Percentiles rank a stretch among this genome's conserved stretches.
phyloP scores from a whole-genome alignment of 2,113 vertebrate species.

The Nestor notabilis region DNA sequence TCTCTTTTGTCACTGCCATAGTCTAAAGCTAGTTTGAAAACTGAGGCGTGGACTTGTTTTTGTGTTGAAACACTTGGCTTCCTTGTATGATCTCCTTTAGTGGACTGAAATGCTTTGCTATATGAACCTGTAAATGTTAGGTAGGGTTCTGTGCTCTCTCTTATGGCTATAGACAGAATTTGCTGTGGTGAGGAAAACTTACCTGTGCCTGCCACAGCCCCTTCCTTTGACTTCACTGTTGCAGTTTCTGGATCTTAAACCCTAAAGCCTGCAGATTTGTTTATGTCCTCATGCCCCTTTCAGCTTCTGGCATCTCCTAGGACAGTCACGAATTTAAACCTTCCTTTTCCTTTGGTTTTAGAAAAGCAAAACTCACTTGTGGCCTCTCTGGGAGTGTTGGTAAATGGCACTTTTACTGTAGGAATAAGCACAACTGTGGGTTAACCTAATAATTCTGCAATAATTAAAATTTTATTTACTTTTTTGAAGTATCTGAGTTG shows the following conservation, averaged over 20 bases:
- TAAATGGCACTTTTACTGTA: background rate
- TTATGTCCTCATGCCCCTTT: background rate
- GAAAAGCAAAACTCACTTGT: background rate
- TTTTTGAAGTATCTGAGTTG: background rate
- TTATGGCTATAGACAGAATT: background rate
- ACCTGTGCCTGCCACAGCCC: rapidly evolving
- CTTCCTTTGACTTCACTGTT: background rate
- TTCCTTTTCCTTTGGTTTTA: background rate
- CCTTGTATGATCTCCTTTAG: background rate
- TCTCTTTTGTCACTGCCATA: background rate
- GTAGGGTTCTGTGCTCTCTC: background rate
- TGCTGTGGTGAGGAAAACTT: background rate
- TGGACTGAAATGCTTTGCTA: background rate
- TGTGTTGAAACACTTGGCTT: background rate
- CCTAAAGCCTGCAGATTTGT: background rate
- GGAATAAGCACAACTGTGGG: background rate
- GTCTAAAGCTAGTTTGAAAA: background rate
- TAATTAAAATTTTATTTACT: background rate
- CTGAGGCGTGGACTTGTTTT: background rate
- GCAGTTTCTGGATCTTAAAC: background rate
- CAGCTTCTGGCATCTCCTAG: background rate
- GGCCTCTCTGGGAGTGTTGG: background rate
- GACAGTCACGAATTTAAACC: background rate
- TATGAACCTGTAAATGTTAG: rapidly evolving
- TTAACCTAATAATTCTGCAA: background rate